Base-by-base conservation (phyloP, 1,140 invertebrate species). In the Tetragnatha versicolor region DNA sequence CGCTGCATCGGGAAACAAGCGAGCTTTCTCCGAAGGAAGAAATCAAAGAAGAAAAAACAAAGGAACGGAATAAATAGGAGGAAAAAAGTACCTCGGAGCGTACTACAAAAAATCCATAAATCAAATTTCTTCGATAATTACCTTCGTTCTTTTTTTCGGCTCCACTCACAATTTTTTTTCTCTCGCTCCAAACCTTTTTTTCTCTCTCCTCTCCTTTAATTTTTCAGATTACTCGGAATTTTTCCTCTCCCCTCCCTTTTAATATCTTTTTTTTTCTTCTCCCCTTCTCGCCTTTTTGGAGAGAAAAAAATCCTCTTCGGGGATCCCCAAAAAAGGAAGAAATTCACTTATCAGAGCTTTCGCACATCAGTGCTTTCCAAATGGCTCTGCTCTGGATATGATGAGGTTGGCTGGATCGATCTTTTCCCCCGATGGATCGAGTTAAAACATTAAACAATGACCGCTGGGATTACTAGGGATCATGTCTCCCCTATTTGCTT, bases 91-190 rank as follows among this genome's bases (percentile, higher is more conserved):
- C n/a, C n/a, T n/a, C n/a, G n/a, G n/a, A n/a, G n/a, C n/a, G n/a
- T n/a, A n/a, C n/a, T n/a, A n/a, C n/a, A n/a, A 65, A 39, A 65
- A 77, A 65, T 77, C 73, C 73, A 77, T 77, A 77, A 77, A 77
- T 77, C 73, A 77, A 77, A 65, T 77, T 73, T 77, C 60, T n/a
- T 49, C 73, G 61, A 77, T 77, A 77, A 77, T 77, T 77, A 77
- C 73, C 73, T 77, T 0, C 9, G n/a, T 39, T 37, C 22, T 33
- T 60, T 35, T 61, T 63, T 37, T 22, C 5, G 3, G 22, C 27
- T 51, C 49, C 42, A 14, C 42, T 51, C 53, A 10, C 9, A 58
- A 29, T n/a, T 51, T 51, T 12, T 2, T 60, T 10, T 2, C 45
- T 47, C 37, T 9, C 7, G 29, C 42, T 63, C 37, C 39, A 42